Evolutionary conservation across 2,797 vertebrate genomes (phyloP), one percentile per base, ranked within the genome.

Genomic region (Graptemys geographica): DNA sequence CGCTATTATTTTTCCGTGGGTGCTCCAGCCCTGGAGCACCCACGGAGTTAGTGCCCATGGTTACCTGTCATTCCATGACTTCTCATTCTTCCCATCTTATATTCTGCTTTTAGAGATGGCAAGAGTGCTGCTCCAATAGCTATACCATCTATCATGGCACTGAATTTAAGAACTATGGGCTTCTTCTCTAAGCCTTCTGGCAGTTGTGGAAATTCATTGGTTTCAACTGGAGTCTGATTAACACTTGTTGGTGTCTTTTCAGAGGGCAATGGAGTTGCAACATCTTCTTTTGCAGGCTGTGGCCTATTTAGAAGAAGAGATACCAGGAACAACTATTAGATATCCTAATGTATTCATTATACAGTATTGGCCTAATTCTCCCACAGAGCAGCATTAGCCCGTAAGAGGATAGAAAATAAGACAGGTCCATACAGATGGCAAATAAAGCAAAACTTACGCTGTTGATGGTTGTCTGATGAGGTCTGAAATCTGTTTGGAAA

Each of bases 401-500:
- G 0, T 16, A 12, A 62, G 0, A 0, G 2, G 51, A 52, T 11
- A 25, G 72, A 23, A 16, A 4, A 2, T 33, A 25, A 31, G 44
- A 78, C 10, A 0, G 0, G 78, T 47, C 44, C 74, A 27, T 25
- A 13, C 2, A 1, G 44, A 78, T 28, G 44, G 74, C 25, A 78
- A 49, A 31, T 78, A 47, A 15, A 65, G 47, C 18, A 62, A 52
- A 91, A 97, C 99, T 97, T 98, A 99, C 99, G 69, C 93, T 5
- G 98, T 98, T 1, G 99, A 99, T 2, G 99, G 99, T 37, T 99
- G 99, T 44, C 99, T 98, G 96, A 99, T 99, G 96, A 99, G 99
- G 98, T 99, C 99, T 0, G 99, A 99, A 95, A 99, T 99, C 97
- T 99, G 99, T 96, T 99, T 99, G 92, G 99, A 99, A 80, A 99